Evolutionary conservation across 2,113 vertebrate genomes (phyloP), one percentile per base, ranked within the genome.

Genomic region (Catagonus wagneri): DNA sequence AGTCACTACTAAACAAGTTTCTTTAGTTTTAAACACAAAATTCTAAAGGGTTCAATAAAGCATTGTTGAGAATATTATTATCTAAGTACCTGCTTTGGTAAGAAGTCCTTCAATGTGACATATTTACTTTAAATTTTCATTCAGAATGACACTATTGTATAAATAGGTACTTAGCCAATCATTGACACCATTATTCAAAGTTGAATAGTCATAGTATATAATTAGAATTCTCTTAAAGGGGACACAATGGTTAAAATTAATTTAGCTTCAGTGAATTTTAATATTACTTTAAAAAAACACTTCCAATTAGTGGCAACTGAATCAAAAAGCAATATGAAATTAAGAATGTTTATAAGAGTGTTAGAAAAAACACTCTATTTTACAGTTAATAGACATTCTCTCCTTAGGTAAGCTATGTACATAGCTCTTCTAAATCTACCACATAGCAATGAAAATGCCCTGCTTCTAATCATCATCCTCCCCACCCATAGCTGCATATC

Each of bases 151-250:
- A 93, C 52, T 52, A 23, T 86, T 92, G 16, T 84, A 85, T 90
- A 92, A 93, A 80, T 69, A 94, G 27, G 17, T 93, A 97, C 66
- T 96, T 92, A 95, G 39, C 71, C 65, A 92, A 7, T 95, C 98
- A 60, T 61, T 96, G 93, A 98, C 96, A 56, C 22, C 72, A 16
- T 86, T 92, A 84, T 78, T 93, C 71, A 88, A 50, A 0, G 0
- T 76, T 97, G 79, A 91, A 84, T 92, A 93, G 69, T 44, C 71
- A 86, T 71, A 50, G 0, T 27, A 20, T 88, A 34, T 74, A 96
- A 98, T 85, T 79, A 97, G 34, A 16, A 81, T 78, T 80, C 83
- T 96, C 94, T 60, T 89, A 93, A 98, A 74, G 5, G 13, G 52
- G 9, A 54, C 39, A 83, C 36, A 32, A 27, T 92, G 63, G 69